Percentiles rank a stretch among this genome's conserved stretches.
Evolutionary conservation across 2,797 vertebrate species (phyloP).

Genomic region (Urocyon cinereoargenteus): DNA sequence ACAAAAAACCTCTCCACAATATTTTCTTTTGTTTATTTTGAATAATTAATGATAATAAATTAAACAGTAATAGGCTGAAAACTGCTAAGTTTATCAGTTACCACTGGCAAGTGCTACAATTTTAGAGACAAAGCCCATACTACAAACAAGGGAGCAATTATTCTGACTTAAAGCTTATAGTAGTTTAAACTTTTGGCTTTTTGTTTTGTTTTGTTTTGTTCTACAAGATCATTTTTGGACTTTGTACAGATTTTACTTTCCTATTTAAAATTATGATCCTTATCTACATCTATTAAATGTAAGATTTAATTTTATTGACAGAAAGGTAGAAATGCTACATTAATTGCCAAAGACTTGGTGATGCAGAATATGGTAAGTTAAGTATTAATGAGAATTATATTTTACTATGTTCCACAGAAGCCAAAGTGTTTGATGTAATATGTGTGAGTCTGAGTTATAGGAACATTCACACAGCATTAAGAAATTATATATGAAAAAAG

Average conservation of each 20-base stretch:
- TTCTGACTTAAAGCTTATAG: constrained; percentile 14
- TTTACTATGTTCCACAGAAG: constrained; percentile 61
- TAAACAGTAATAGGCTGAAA: not conserved
- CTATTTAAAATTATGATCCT: constrained; percentile 36
- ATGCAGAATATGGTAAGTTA: constrained; percentile 42
- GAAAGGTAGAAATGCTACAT: constrained; percentile 47
- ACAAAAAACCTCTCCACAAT: not conserved
- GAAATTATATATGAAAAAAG: constrained; percentile 62
- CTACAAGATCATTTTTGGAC: constrained; percentile 41
- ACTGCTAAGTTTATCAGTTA: not conserved
- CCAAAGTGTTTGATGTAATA: constrained; percentile 18
- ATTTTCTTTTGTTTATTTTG: not conserved
- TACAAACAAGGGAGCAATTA: constrained; percentile 31
- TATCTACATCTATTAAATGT: constrained; percentile 60
- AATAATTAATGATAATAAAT: not conserved
- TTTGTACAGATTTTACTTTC: constrained; percentile 75
- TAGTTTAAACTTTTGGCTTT: constrained; percentile 61
- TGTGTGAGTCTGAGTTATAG: constrained; percentile 54
- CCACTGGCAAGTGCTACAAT: not conserved
- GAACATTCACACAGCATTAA: constrained; percentile 65
- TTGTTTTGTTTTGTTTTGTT: not conserved
- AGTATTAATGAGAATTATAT: constrained; percentile 66
- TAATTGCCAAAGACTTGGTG: constrained; percentile 32
- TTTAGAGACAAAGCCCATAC: not conserved
- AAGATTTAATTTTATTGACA: constrained; percentile 67